A percentile compares a stretch with the other conserved stretches of the same genome.
Evolutionary conservation across 2,888 invertebrate species (phyloP).

Genomic region (Cosmia pyralina): DNA sequence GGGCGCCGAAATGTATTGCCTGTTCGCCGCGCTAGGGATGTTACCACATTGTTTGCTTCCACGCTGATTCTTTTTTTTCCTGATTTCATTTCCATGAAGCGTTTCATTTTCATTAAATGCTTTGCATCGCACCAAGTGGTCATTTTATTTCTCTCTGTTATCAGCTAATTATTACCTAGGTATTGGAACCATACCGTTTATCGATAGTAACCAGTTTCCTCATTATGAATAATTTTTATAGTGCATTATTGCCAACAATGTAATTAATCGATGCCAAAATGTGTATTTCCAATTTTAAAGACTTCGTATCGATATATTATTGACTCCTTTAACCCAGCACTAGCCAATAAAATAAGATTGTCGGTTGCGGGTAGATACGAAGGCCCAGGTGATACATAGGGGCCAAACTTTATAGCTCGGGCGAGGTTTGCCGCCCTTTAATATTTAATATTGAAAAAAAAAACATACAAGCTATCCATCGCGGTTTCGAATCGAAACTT

Average conservation of each 20-base stretch:
- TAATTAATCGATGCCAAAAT: constrained; percentile 9
- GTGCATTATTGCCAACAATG: constrained; percentile 14
- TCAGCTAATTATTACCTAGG: constrained; percentile 6
- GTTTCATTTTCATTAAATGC: constrained; percentile 23
- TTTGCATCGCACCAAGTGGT: neutral
- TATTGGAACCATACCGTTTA: constrained; percentile 19
- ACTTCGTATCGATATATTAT: constrained; percentile 66
- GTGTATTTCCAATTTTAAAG: neutral
- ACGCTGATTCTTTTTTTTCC: constrained; percentile 21
- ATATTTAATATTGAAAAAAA: constrained; percentile 87
- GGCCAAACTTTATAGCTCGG: constrained; percentile 85
- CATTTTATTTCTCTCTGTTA: constrained; percentile 17
- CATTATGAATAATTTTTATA: constrained; percentile 10
- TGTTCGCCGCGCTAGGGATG: constrained; percentile 67
- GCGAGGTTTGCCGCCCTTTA: constrained; percentile 86
- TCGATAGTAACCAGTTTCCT: constrained; percentile 14
- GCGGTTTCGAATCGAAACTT: constrained; percentile 77
- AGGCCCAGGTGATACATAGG: constrained; percentile 86
- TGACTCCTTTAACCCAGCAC: constrained; percentile 68
- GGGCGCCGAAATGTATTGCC: constrained; percentile 69
- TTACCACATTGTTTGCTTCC: constrained; percentile 37
- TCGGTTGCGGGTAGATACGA: constrained; percentile 78
- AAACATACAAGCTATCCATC: constrained; percentile 77
- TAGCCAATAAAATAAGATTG: constrained; percentile 86
- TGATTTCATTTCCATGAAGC: constrained; percentile 18